Evolutionary conservation across 2,113 vertebrate species (phyloP).

Genomic region (Diphyllodes magnificus): DNA sequence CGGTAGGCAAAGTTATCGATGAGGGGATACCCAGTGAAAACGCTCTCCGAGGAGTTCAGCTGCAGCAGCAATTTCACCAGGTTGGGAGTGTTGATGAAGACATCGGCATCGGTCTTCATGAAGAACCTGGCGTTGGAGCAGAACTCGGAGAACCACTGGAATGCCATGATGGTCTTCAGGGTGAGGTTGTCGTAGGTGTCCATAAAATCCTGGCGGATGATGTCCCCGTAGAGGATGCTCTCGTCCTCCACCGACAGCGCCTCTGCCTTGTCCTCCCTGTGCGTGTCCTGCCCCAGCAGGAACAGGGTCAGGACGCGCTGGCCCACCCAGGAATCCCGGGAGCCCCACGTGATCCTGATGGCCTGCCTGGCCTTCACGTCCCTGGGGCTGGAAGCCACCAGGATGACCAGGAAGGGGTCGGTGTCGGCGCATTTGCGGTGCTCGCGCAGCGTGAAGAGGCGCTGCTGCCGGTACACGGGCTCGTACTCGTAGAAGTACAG

Average conservation of each 20-base stretch:
- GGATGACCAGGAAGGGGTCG: conserved; percentile 64
- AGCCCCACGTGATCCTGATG: conserved; percentile 62
- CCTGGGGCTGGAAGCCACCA: conserved; percentile 60
- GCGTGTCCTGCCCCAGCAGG: conserved; percentile 44
- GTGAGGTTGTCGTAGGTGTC: conserved; percentile 71
- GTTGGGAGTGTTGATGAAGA: conserved; percentile 69
- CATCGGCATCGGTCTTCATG: conserved; percentile 67
- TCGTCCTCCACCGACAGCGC: conserved; percentile 62
- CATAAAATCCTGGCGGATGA: conserved; percentile 67
- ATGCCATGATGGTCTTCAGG: conserved; percentile 74
- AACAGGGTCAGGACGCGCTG: conserved; percentile 62
- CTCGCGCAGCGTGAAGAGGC: conserved; percentile 39
- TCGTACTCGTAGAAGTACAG: conserved; percentile 67
- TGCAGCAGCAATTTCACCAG: conserved; percentile 66
- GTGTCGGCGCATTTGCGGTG: conserved; percentile 6
- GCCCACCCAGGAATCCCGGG: conserved; percentile 59
- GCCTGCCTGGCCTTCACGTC: conserved; percentile 60
- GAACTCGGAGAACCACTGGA: conserved; percentile 68
- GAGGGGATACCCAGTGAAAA: conserved; percentile 69
- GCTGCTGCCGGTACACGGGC: conserved; percentile 39
- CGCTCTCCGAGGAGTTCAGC: conserved; percentile 42
- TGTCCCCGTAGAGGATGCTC: conserved; percentile 64
- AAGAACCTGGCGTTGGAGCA: conserved; percentile 63
- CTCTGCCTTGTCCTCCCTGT: background rate
- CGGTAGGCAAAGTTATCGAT: conserved; percentile 33